Evolutionary conservation across 1,140 invertebrate genomes (phyloP), one percentile per base, ranked within the genome.

Genomic region (Anastrepha ludens): DNA sequence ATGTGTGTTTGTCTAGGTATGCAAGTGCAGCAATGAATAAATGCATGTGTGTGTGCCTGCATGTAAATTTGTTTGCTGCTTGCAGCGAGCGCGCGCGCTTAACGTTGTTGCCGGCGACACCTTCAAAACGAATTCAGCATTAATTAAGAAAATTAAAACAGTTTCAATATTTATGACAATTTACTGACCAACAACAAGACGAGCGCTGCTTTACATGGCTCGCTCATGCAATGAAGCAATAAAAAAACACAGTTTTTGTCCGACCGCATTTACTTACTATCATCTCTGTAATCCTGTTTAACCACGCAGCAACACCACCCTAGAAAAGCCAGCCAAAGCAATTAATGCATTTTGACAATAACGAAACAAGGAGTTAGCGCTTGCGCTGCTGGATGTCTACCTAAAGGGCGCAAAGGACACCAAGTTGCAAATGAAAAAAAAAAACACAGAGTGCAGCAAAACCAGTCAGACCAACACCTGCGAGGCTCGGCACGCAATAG

Each of bases 81-180:
- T 74, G 41, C 39, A 13, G 39, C 4, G 13, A 44, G 5, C 17
- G 4, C 17, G 67, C 67, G 13, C 2, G 11, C 67, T 29, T 41
- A 47, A 11, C 39, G 39, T 74, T 74, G 74, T 41, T 17, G n/a
- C n/a, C n/a, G n/a, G 74, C 47, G 74, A 81, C 74, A 81, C 74
- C 74, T 81, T 81, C 64, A 50, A 20, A 81, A 81, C 74, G 74
- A 8, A 86, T 50, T 50, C 86, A 87, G 17, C 74, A 60, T 85
- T 88, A 88, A 88, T 88, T 65, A 86, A 88, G 88, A 88, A 87
- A 87, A 88, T 88, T 85, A 87, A 88, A 88, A 87, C 88, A 87
- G 86, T 88, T 88, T 88, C 44, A 67, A 62, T 87, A 88, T 88
- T 88, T 88, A 88, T 88, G 86, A 87, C 65, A 29, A 55, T 81